Evolutionary conservation across 35 echinoderm and acorn worm species (phyloP).

Genomic region (Strongylocentrotus purpuratus): DNA sequence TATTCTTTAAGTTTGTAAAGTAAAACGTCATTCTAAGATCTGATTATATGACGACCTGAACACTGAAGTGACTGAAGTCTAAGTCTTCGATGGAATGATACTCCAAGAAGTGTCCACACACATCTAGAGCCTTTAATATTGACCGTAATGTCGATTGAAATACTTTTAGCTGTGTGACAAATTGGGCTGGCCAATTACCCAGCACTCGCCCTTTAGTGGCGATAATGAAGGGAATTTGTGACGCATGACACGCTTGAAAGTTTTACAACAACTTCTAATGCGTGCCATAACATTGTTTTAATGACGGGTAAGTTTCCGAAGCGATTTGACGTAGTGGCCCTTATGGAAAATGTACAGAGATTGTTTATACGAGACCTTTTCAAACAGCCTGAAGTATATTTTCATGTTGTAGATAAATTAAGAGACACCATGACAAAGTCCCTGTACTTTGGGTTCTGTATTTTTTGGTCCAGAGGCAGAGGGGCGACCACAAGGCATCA

Average conservation of each 20-base stretch:
- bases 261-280: not conserved
- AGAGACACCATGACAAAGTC: no score
- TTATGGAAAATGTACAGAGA: not conserved
- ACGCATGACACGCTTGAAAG: not conserved
- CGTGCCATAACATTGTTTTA: not conserved
- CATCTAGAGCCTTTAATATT: not conserved
- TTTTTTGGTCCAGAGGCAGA: no score
- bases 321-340: not conserved
- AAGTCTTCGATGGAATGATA: not conserved
- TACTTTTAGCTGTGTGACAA: not conserved
- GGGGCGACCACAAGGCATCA: no score
- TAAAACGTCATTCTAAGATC: no score
- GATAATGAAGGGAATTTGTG: not conserved
- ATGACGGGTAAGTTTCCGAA: not conserved
- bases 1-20: no score
- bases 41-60: no score
- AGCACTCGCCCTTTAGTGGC: not conserved
- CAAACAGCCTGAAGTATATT: no score
- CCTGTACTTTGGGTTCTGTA: no score
- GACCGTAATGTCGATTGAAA: not conserved
- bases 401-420: no score
- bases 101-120: not conserved
- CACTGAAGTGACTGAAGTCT: no score
- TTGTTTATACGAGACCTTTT: no score
- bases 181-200: not conserved